A percentile compares a stretch with the other conserved stretches of the same genome.
Conservation (phyloP, 1,140 invertebrate species). For the Polyergus mexicanus region DNA sequence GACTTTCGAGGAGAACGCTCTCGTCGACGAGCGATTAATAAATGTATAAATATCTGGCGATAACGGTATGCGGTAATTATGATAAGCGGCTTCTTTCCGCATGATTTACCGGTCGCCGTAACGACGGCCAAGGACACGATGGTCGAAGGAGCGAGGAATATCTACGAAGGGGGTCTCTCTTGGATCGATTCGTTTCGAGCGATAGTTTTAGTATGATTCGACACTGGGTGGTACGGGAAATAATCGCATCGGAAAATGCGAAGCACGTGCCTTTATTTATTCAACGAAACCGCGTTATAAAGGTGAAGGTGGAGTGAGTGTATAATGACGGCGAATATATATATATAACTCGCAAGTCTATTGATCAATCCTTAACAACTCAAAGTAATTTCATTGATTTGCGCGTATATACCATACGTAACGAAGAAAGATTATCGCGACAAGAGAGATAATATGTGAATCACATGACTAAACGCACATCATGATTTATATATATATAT, state of each 20-base stretch:
- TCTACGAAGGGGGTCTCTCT: neutral
- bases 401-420: no score
- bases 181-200: conserved; percentile 5
- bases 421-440: no score
- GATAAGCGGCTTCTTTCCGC: conserved; percentile 42
- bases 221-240: neutral
- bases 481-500: neutral
- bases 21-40: conserved; percentile 35
- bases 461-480: no score
- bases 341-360: neutral
- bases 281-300: neutral
- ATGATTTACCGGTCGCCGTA: conserved; percentile 21
- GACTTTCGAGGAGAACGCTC: neutral
- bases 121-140: neutral
- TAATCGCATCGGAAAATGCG: neutral
- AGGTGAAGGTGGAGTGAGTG: neutral
- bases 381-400: neutral
- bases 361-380: neutral
- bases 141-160: neutral
- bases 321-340: neutral
- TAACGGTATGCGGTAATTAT: conserved; percentile 56
- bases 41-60: conserved; percentile 46
- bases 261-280: neutral
- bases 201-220: conserved; percentile 33
- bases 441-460: no score